Base-by-base conservation (phyloP, 64 coral and sea anemone species). In the Stylophora pistillata region DNA sequence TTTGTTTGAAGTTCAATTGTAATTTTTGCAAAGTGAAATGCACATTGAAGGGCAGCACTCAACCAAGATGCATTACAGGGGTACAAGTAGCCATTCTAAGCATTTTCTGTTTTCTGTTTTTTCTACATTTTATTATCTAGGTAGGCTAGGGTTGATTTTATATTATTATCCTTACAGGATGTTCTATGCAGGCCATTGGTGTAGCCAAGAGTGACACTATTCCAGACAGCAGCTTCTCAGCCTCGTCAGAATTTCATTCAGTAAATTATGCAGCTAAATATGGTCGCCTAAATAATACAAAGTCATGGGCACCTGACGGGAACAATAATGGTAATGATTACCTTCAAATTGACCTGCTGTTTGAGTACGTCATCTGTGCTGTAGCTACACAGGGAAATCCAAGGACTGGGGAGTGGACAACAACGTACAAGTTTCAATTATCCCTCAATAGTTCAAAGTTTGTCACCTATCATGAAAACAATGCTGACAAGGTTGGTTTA, bases 351-450 rank as follows among this genome's bases (percentile, higher is more conserved):
- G 57, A 89, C 64, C 87, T 89, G 18, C 28, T 41, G 9, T 34
- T 33, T 41, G 55, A 59, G 63, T 76, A 58, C 25, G 10, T 70
- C 30, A 71, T 89, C n/a, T 56, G 29, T 72, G 86, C 86, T 58
- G 57, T 88, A 61, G 86, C 86, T 5, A 88, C 86, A 23, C 86
- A 88, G 76, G 86, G 86, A 71, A 86, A 32, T 86, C 13, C 37
- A 47, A 3, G 2, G 2, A 7, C 37, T 47, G 3, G 7, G 7
- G 15, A 53, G 5, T 75, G 73, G 73, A 30, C 29, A 15, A 75
- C 15, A 12, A 15, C n/a, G 21, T 71, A 71, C 66, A 71, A 71
- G 26, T n/a, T 71, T 1, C 0, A 0, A 27, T 71, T 26, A 9
- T 71, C 66, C 2, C 4, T 71, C 5, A 27, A 71, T 10, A n/a